Evolutionary conservation across 2,797 vertebrate genomes (phyloP).

Genomic region (Coendou prehensilis): DNA sequence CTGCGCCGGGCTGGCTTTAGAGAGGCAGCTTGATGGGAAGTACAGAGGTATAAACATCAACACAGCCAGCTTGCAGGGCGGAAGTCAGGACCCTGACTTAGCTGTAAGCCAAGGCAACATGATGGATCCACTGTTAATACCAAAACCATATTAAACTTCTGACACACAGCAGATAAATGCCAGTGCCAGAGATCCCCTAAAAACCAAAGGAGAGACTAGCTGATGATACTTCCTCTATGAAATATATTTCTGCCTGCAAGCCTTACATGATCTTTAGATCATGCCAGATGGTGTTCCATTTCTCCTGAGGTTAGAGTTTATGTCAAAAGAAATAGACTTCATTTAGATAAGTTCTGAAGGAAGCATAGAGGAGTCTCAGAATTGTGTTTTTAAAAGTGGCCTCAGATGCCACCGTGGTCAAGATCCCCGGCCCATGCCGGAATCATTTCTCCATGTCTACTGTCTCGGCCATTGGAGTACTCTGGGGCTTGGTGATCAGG

Average conservation of each 20-base stretch:
- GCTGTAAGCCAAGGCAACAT: constrained; percentile 8
- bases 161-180: constrained; percentile 37
- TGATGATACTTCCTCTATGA: constrained; percentile 51
- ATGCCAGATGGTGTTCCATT: constrained; percentile 63
- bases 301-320: constrained; percentile 74
- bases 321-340: constrained; percentile 75
- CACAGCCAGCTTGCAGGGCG: background rate
- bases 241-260: constrained; percentile 68
- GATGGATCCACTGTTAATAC: constrained; percentile 60
- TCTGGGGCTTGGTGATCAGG: background rate
- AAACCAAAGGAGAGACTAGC: constrained; percentile 29
- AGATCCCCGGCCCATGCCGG: background rate
- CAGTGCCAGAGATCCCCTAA: constrained; percentile 46
- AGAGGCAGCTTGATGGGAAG: background rate
- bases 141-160: constrained; percentile 20
- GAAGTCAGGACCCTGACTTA: constrained; percentile 48
- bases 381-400: constrained; percentile 40
- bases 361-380: background rate
- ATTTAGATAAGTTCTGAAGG: constrained; percentile 53
- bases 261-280: constrained; percentile 70
- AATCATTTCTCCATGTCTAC: background rate
- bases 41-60: background rate
- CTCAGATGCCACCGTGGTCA: constrained; percentile 22
- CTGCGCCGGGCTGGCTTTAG: constrained; percentile 26
- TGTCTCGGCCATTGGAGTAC: background rate